Base-by-base conservation (phyloP, 2,113 vertebrate genomes). In the Grammomys surdaster region DNA sequence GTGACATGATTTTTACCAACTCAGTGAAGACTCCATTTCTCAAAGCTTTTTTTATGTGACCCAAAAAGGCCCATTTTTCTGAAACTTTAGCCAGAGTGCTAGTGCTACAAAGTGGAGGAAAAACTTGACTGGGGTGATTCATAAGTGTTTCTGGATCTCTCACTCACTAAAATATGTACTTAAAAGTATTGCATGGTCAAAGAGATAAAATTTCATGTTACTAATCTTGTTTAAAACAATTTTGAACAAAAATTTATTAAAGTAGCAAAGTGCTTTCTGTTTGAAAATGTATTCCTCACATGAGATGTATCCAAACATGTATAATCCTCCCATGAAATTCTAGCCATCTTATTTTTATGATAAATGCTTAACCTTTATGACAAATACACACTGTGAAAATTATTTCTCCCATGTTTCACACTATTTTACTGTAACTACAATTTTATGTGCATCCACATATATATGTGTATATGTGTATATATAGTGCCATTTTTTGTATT, bases 231-330 rank as follows among this genome's bases (percentile, higher is more conserved):
- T 95, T 92, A 90, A 80, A 51, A 10, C 84, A 77, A 6, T 69
- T 81, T 91, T 89, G 13, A 2, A 72, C 48, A 88, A 92, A 22
- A 36, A 93, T 22, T 36, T 33, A 93, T 95, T 36, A 80, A 94
- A 91, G 69, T 11, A 84, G 20, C 69, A 80, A 96, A 76, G 17
- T 91, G 3, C 4, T 86, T 73, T 78, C 46, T 75, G n/a, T 22
- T 8, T 31, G 7, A 85, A 82, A 70, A 7, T 85, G 86, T 82
- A 70, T 10, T 80, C 28, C 84, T 97, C 26, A 16, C 81, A 89
- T 19, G 51, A 95, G 17, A 51, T 65, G 48, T 70, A n/a, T 36
- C 40, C 72, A 58, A 87, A 84, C 2, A 88, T 87, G n/a, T 67
- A 72, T 63, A 91, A 92, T 46, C 36, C 7, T 10, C 9, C 26